Evolutionary conservation across 2,888 invertebrate species (phyloP).

Genomic region (Heliconius ismenius): DNA sequence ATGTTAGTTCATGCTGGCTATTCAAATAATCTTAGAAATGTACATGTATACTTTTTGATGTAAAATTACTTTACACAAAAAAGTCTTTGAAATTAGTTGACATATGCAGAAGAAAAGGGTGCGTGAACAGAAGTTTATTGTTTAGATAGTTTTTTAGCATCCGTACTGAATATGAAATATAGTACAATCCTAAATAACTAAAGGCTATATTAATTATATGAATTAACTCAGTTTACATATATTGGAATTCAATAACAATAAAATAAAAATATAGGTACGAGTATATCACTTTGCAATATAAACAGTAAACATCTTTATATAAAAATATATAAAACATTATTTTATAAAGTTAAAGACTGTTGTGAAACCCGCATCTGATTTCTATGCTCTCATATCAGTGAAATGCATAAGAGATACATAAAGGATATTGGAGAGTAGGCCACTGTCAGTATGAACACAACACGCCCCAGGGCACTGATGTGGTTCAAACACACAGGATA

Average conservation of each 20-base stretch:
- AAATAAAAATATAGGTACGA: neutral
- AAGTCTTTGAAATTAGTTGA: too few species aligned
- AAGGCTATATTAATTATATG: neutral
- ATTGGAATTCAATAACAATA: neutral
- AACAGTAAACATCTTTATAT: neutral
- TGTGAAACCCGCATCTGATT: constrained; percentile 6
- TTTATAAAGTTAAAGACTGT: neutral
- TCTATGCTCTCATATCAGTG: constrained; percentile 47
- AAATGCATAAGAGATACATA: constrained; percentile 49
- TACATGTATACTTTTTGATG: neutral
- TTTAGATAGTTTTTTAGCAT: too few species aligned
- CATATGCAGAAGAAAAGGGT: too few species aligned
- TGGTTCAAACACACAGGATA: constrained; percentile 42
- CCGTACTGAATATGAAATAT: too few species aligned
- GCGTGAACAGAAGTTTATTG: too few species aligned
- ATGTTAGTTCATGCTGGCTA: neutral
- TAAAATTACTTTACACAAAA: too few species aligned
- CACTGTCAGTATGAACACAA: constrained; percentile 57
- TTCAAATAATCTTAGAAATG: too few species aligned
- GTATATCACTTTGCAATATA: neutral
- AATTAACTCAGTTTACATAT: neutral
- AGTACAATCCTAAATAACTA: neutral
- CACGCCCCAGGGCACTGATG: constrained; percentile 53
- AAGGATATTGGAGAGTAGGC: constrained; percentile 50
- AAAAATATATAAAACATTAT: constrained; percentile 4